Base-by-base conservation (phyloP, 2,888 invertebrate genomes). In the Pharmacophagus antenor region DNA sequence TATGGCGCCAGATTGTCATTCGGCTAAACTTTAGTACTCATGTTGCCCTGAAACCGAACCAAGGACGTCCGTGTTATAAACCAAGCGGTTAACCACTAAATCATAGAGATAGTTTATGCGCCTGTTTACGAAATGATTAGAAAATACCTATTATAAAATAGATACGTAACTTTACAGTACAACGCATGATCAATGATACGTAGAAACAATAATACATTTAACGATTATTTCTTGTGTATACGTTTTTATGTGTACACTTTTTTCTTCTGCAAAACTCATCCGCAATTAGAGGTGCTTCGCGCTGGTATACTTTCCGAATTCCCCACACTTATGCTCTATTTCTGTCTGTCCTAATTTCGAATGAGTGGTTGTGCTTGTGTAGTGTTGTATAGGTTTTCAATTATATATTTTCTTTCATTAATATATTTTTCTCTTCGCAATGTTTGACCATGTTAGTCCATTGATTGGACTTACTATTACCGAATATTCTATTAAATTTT, bases 271-370 rank as follows among this genome's bases (percentile, higher is more conserved):
- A 37, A 44, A 50, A 61, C 54, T 67, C 69, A 68, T 73, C 66
- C 66, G 70, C 70, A 70, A 74, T 67, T 70, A 71, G 70, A 73
- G 74, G 73, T 76, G 74, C 74, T 75, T 69, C 62, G 67, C 67
- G 65, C 64, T 70, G 76, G 76, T 77, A 50, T 78, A 76, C 73
- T 70, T 65, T 64, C 59, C 67, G 65, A 67, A 71, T 73, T 68
- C 67, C 65, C 71, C 69, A 69, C 72, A 73, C 66, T 67, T 65
- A 63, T 54, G 61, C 48, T 65, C 65, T 70, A 71, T 70, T 71
- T 63, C 62, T 58, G 68, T 69, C 57, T 37, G 56, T 50, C 60
- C 64, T 64, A 63, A 61, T 65, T 65, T 52, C 62, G 51, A 55
- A 56, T 63, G 63, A 65, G 66, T 69, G 66, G 65, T 65, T 67